Base-by-base conservation (phyloP, 2,113 vertebrate genomes). In the Oncorhynchus masou region DNA sequence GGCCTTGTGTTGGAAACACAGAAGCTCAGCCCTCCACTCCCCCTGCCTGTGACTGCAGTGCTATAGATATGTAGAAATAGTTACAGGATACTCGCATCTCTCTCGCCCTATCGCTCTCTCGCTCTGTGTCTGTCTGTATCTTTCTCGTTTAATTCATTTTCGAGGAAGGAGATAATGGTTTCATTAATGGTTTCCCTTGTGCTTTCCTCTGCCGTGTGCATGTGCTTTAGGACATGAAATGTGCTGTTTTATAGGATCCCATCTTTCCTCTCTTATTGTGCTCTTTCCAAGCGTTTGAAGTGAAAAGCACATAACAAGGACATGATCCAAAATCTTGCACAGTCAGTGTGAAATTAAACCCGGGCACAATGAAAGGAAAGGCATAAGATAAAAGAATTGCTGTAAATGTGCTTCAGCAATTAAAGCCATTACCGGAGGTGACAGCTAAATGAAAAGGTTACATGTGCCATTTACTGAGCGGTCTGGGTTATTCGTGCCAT, bases 111-210 rank as follows among this genome's bases (percentile, higher is more conserved):
- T n/a, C n/a, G n/a, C n/a, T 45, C 2, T 45, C 39, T 11, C 79
- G 85, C 59, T 75, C 54, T 77, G 31, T 67, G 70, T 54, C 75
- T 74, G 72, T 73, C 79, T 73, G 60, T 67, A 45, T 71, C 45
- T 75, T 68, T 75, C 66, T 77, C 83, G 74, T 84, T 88, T 90
- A 92, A 93, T 93, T 90, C 90, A 93, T 93, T 93, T 92, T 74
- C 77, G 86, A 86, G 89, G 76, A 78, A 82, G 78, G 79, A 91
- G 92, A 92, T 94, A 92, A 94, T 93, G 79, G 90, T 93, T 93
- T 89, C 84, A 83, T 87, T 93, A 93, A 93, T 94, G 89, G 90
- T 91, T 92, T 91, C 85, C 83, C 68, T 76, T 80, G 89, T 79
- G 83, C 85, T 85, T 39, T 83, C 83, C 87, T 85, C 82, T 57